phyloP scores from a whole-genome alignment of 1,140 invertebrate genomes.

The Calephelis nemesis region DNA sequence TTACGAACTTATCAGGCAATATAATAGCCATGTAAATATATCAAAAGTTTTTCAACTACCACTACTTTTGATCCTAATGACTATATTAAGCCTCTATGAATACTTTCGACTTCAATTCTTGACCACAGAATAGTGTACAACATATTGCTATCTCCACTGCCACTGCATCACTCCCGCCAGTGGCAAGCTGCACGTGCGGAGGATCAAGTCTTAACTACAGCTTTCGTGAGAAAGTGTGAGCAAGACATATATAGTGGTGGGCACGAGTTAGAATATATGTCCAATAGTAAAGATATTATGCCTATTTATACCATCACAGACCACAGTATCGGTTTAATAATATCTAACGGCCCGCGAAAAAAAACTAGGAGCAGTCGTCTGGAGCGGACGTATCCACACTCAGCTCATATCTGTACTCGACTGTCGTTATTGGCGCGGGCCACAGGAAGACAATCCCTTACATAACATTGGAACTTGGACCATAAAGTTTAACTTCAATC shows the following conservation, averaged over 20 bases:
- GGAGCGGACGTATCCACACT: no score
- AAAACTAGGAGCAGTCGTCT: no score
- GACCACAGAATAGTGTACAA: background rate
- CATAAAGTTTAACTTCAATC: background rate
- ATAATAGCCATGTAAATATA: no score
- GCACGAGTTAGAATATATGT: background rate
- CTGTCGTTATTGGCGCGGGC: background rate
- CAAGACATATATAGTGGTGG: constrained; percentile 26
- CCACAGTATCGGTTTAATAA: background rate
- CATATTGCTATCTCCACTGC: background rate
- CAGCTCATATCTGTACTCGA: background rate
- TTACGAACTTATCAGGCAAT: no score
- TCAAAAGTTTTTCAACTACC: no score
- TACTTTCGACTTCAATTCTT: background rate
- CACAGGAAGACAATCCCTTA: constrained; percentile 5
- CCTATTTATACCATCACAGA: constrained; percentile 12
- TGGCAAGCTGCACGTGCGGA: background rate
- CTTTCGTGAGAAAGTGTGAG: constrained; percentile 44
- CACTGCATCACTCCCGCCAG: background rate
- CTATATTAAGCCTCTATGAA: background rate
- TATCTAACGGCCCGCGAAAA: background rate
- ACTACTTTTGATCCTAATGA: background rate
- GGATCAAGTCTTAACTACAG: constrained; percentile 32
- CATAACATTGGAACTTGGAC: constrained; percentile 6
- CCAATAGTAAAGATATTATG: constrained; percentile 7